Evolutionary conservation across 2,888 invertebrate genomes (phyloP), one percentile per base, ranked within the genome.

Genomic region (Polymixis lichenea): DNA sequence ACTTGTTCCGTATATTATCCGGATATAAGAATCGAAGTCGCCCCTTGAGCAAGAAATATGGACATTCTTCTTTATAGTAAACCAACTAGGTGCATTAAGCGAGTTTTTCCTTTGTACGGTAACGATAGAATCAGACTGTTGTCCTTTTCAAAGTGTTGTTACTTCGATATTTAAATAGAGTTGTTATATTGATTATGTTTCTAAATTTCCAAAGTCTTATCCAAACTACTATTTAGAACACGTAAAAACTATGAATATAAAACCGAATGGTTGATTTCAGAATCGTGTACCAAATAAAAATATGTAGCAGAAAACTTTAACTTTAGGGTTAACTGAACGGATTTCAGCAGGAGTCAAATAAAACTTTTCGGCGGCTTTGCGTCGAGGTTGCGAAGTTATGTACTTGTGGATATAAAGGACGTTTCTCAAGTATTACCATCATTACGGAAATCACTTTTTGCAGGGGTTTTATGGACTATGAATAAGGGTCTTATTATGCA

Each of bases 321-420:
- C 53, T 71, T 76, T 62, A 19, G 60, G 79, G 22, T 72, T 62
- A 79, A 77, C 75, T 64, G 55, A 80, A 72, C 51, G 71, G 75
- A 82, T 86, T 84, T 67, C 28, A 56, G 55, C 17, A 64, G 5
- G 80, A 87, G 60, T 72, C 74, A 77, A 78, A 82, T 77, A 78
- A 78, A 87, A 84, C 67, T 75, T 79, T 75, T 62, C 60, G 38
- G 61, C 51, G 61, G 61, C 60, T 73, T 71, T 72, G 66, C 75
- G 53, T 81, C 53, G 74, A 75, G 72, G 62, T 72, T 67, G 28
- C 56, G 77, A 80, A 85, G 69, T 82, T 82, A 68, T 13, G 32
- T 67, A 70, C 74, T 79, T 73, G 61, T 32, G 28, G 51, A 65
- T 61, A 25, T 71, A 75, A 61, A 66, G 38, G 65, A 82, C 72